Evolutionary conservation across 2,888 invertebrate genomes (phyloP).

Genomic region (Maniola hyperantus): DNA sequence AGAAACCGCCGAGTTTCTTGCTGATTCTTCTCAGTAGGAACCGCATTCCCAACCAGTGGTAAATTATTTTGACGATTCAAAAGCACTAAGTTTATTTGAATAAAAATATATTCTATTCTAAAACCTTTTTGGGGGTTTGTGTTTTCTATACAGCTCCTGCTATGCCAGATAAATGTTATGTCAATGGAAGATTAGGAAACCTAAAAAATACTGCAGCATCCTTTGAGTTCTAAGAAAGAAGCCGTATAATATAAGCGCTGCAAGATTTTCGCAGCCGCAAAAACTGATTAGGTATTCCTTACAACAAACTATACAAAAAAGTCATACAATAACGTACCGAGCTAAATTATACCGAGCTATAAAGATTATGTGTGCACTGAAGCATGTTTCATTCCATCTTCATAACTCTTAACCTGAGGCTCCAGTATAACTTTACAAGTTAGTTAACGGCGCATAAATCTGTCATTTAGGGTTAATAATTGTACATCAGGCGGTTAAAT

Average conservation of each 20-base stretch:
- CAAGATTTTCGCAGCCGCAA: neutral
- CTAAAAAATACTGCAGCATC: neutral
- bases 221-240: neutral
- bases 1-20: too few relatives aligned
- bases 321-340: conserved; percentile 1
- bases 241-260: neutral
- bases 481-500: too few relatives aligned
- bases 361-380: neutral
- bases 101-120: too few relatives aligned
- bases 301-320: neutral
- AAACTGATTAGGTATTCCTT: neutral
- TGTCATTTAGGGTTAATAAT: too few relatives aligned
- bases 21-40: too few relatives aligned
- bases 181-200: neutral
- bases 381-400: neutral
- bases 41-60: too few relatives aligned
- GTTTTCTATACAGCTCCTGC: too few relatives aligned
- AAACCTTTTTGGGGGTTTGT: too few relatives aligned
- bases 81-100: too few relatives aligned
- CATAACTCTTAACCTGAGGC: neutral
- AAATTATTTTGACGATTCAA: too few relatives aligned
- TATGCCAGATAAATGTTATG: too few relatives aligned
- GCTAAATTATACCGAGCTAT: neutral
- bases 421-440: neutral
- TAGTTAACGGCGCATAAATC: neutral